Evolutionary conservation across 2,797 vertebrate species (phyloP), one percentile per base, ranked within the genome.

Genomic region (Molossus alvarezi): DNA sequence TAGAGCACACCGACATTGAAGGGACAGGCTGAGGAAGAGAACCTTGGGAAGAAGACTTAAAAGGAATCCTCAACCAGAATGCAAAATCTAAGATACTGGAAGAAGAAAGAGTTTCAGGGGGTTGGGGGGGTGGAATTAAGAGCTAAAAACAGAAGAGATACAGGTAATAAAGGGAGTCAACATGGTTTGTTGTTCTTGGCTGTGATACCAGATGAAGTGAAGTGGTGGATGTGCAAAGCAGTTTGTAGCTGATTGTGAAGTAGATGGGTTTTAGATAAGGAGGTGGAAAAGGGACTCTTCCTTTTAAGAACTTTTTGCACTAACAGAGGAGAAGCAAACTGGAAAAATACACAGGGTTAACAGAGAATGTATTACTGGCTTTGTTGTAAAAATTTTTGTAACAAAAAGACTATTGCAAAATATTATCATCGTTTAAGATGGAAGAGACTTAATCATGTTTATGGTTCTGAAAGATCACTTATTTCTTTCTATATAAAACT

Each of bases 391-490:
- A 88, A 15, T 3, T 33, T 81, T 69, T 82, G 1, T 15, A 51
- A 57, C 51, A 73, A 29, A 55, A 45, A 92, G 2, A 51, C 5
- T 75, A 41, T 77, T 88, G 75, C 3, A 94, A 92, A 91, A 71
- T 77, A 82, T 67, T 27, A 72, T 48, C 76, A 3, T 12, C 25
- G 48, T 87, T 97, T 92, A 65, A 71, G 65, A 71, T 48, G 25
- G 48, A 62, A 65, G 53, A 93, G 53, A 29, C 6, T 45, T 33
- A 72, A 13, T 17, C 3, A 65, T 5, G 29, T 23, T 21, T 13
- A 64, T 51, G 4, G 33, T 6, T 9, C 62, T 17, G 60, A 81
- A 94, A 64, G 9, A 41, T 6, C 76, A 65, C 33, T 2, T 79
- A 41, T 77, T 53, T 76, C 48, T n/a, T 25, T 27, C 62, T 71